Percentiles rank a stretch among this genome's conserved stretches.
Evolutionary conservation across 1,140 invertebrate genomes (phyloP).

Genomic region (Diachasmimorpha longicaudata): DNA sequence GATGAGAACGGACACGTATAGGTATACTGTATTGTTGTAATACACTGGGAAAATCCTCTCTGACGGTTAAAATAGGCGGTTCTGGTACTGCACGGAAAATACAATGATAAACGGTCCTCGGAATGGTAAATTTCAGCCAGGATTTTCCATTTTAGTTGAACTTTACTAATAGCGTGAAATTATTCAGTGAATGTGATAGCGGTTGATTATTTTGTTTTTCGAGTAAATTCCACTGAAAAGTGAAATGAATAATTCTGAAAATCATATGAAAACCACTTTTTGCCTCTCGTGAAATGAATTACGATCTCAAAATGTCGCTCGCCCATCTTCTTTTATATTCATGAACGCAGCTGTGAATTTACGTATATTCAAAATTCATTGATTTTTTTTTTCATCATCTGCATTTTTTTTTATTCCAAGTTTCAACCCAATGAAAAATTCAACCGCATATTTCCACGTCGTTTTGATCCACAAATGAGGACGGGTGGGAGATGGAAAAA

Average conservation of each 20-base stretch:
- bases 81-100: neutral
- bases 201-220: no score
- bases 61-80: neutral
- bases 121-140: neutral
- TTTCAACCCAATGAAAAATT: conserved; percentile 7
- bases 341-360: neutral
- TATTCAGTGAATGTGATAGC: neutral
- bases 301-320: neutral
- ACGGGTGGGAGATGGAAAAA: conserved; percentile 2
- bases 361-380: neutral
- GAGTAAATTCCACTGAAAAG: no score
- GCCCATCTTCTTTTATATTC: neutral
- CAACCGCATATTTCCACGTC: conserved; percentile 4
- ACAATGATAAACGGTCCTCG: neutral
- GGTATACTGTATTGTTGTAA: neutral
- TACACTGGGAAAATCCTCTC: neutral
- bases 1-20: neutral
- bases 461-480: conserved; percentile 10
- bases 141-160: neutral
- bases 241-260: no score
- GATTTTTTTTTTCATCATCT: neutral
- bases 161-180: neutral
- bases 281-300: neutral
- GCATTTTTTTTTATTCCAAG: neutral
- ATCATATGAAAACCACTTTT: neutral